These are phyloP conservation scores for Apodemus agrarius DNA, from an alignment of 2,797 vertebrate species.

Conservation along the genomic window DNA sequence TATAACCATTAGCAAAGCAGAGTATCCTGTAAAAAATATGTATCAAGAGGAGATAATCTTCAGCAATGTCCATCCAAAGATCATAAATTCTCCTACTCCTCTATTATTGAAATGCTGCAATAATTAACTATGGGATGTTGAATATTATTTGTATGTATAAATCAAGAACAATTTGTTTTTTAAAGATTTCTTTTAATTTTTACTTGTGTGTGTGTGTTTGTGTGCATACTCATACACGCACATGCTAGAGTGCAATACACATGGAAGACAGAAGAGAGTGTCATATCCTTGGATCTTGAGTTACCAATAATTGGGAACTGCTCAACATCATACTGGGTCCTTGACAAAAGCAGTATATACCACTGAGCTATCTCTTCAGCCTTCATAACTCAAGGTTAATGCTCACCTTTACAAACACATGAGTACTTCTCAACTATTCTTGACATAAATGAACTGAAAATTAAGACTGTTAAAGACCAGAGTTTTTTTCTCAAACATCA, in stretches of 20 bases:
- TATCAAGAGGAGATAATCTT: background rate
- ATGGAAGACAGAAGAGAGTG: background rate
- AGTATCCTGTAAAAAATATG: background rate
- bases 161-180: background rate
- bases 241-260: background rate
- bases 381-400: background rate
- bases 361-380: background rate
- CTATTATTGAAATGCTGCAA: background rate
- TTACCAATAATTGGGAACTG: background rate
- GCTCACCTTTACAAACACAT: background rate
- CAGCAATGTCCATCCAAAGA: background rate
- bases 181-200: background rate
- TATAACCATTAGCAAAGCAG: background rate
- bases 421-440: background rate
- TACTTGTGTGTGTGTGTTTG: background rate
- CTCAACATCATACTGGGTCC: background rate
- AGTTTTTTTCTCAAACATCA: slow-evolving; percentile 10
- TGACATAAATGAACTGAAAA: slow-evolving; percentile 7
- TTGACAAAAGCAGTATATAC: background rate
- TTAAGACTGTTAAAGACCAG: background rate
- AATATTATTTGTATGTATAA: background rate
- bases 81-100: background rate
- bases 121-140: background rate
- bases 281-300: background rate
- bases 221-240: too few species aligned